These are phyloP conservation scores for Arbacia lixula DNA, from an alignment of 53 echinoderm and acorn worm species.

Conservation along the genomic window DNA sequence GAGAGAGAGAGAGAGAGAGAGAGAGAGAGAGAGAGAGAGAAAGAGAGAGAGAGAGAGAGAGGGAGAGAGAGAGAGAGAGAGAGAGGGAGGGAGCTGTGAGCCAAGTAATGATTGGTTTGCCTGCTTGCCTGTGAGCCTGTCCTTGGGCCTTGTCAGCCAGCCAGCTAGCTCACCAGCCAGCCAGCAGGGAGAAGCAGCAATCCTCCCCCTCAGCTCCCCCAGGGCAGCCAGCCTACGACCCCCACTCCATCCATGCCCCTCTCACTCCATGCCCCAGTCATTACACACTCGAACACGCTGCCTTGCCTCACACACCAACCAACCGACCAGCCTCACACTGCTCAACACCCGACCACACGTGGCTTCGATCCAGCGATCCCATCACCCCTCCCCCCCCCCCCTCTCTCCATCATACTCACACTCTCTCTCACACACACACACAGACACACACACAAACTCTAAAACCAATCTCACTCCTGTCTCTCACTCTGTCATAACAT, in stretches of 20 bases:
- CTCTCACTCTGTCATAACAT: conserved; percentile 48
- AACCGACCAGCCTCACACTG: background rate
- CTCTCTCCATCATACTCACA: conserved; percentile 2
- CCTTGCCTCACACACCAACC: background rate
- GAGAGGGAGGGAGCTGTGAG: conserved; percentile 21
- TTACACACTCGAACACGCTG: conserved; percentile 21
- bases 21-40: too few relatives aligned
- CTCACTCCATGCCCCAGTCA: conserved; percentile 5
- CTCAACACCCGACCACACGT: conserved; percentile 45
- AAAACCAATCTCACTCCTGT: background rate
- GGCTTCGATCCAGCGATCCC: background rate
- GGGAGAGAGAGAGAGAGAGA: background rate
- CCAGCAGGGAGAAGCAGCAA: conserved; percentile 24
- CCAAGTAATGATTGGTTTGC: conserved; percentile 10
- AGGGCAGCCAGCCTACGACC: conserved; percentile 7
- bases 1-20: too few relatives aligned
- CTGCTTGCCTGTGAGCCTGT: conserved; percentile 4
- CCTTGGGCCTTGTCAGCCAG: too few relatives aligned
- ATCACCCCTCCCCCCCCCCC: conserved; percentile 22
- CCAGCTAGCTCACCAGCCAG: conserved; percentile 19
- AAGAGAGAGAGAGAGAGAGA: background rate
- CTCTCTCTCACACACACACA: background rate
- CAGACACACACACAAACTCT: background rate
- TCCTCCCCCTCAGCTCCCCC: conserved; percentile 16
- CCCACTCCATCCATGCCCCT: background rate